Conservation (phyloP, 2,113 vertebrate species). For the Progne subis region DNA sequence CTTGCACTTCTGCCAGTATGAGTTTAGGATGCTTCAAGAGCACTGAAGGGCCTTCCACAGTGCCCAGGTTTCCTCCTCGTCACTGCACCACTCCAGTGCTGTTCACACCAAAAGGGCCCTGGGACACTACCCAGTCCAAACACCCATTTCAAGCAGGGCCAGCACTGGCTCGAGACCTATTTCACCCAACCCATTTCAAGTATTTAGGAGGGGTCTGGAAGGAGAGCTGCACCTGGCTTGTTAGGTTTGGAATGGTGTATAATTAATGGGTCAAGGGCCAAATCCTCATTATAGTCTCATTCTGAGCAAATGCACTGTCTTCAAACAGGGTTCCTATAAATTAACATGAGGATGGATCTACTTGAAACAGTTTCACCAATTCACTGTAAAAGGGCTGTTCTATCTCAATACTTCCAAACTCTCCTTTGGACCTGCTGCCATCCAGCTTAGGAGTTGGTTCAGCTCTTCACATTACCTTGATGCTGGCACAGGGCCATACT, state of each 20-base stretch:
- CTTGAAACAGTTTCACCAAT: background rate
- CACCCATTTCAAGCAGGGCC: background rate
- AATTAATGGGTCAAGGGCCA: background rate
- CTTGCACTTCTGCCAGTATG: background rate
- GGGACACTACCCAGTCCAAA: background rate
- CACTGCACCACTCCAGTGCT: background rate
- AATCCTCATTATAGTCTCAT: background rate
- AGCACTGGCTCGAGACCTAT: background rate
- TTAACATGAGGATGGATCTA: background rate
- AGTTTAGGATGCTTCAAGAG: background rate
- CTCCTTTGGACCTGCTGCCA: background rate
- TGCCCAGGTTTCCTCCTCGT: background rate
- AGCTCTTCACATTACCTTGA: background rate
- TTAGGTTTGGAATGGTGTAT: background rate
- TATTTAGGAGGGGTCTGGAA: background rate
- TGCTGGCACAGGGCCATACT: background rate
- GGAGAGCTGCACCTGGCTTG: background rate
- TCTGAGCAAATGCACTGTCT: background rate
- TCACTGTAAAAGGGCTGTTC: background rate
- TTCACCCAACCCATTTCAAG: background rate
- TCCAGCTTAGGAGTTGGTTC: background rate
- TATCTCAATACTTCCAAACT: background rate
- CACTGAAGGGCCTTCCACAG: background rate
- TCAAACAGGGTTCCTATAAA: background rate
- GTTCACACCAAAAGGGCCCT: background rate